Percentiles rank a stretch among this genome's conserved stretches.
Conservation (phyloP, 2,888 invertebrate genomes). For the Abrostola triplasia region DNA sequence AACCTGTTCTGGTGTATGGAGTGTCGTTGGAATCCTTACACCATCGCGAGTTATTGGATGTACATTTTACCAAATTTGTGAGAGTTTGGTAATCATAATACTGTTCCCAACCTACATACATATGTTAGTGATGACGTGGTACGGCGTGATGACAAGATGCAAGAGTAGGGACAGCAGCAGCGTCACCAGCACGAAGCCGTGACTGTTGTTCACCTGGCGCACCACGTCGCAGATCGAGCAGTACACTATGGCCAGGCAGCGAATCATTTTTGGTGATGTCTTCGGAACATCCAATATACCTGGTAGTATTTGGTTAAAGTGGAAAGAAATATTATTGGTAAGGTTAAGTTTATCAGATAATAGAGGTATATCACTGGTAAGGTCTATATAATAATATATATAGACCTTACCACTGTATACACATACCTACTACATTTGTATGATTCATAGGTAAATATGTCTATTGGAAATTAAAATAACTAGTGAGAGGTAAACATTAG, state of each 20-base stretch:
- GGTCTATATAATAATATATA: no score
- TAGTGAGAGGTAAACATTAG: no score
- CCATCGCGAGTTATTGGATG: no score
- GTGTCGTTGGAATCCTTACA: no score
- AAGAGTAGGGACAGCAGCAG: conserved; percentile 78
- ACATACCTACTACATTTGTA: no score
- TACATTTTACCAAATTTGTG: neutral
- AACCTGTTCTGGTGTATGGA: no score
- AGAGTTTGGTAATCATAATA: neutral
- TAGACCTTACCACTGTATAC: no score
- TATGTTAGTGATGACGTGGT: conserved; percentile 77
- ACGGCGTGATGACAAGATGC: conserved; percentile 86
- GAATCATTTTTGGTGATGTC: conserved; percentile 55
- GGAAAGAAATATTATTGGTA: no score
- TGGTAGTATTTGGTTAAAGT: neutral
- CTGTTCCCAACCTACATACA: conserved; percentile 58
- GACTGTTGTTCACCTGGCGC: conserved; percentile 72
- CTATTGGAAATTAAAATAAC: no score
- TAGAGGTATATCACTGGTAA: no score
- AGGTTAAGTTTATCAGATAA: no score
- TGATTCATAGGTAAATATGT: no score
- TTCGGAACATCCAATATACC: conserved; percentile 9
- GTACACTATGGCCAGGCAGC: conserved; percentile 73
- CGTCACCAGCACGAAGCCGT: conserved; percentile 71
- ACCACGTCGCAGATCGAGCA: conserved; percentile 76